phyloP scores from a whole-genome alignment of 1,140 invertebrate species.

The Akabosia matsudoensis region DNA sequence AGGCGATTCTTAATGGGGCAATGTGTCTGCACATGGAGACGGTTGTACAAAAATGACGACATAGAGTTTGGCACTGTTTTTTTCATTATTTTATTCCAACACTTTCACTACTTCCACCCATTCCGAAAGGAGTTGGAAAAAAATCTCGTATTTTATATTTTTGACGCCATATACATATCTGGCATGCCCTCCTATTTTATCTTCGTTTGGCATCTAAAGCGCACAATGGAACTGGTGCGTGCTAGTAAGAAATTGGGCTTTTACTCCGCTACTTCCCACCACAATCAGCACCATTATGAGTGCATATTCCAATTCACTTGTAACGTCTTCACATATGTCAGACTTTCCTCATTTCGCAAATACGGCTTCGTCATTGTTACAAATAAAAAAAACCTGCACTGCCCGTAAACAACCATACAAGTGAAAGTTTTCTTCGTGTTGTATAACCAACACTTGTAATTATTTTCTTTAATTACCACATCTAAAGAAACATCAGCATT shows the following conservation, averaged over 20 bases:
- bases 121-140: too few species aligned
- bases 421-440: too few species aligned
- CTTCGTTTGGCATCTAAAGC: constrained; percentile 9
- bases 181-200: not conserved
- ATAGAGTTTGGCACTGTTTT: too few species aligned
- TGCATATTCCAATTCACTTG: not conserved
- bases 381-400: not conserved
- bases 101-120: too few species aligned
- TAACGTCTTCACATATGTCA: not conserved
- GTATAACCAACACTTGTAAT: too few species aligned
- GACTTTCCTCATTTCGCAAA: not conserved
- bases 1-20: too few species aligned
- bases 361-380: not conserved
- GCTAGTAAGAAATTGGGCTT: not conserved
- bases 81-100: too few species aligned
- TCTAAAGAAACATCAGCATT: too few species aligned
- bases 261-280: not conserved
- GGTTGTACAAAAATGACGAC: too few species aligned
- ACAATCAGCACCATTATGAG: not conserved
- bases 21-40: too few species aligned
- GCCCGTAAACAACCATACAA: too few species aligned
- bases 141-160: not conserved
- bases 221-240: not conserved
- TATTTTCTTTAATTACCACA: too few species aligned
- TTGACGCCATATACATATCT: not conserved